phyloP scores from a whole-genome alignment of 2,888 invertebrate species.

The Theretra japonica region DNA sequence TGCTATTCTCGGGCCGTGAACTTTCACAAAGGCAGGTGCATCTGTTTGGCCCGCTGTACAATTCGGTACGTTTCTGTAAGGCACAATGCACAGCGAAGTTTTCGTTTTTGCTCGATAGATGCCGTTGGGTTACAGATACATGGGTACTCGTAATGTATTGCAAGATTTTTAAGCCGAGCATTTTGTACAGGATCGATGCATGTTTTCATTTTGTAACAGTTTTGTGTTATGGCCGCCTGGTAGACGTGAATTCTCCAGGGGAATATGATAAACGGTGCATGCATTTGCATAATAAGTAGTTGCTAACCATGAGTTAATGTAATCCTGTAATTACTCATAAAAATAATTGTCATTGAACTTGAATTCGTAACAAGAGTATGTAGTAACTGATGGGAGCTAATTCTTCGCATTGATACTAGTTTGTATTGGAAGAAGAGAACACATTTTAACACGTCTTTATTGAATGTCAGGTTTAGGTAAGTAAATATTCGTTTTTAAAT shows the following conservation, averaged over 20 bases:
- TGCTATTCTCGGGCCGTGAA: constrained; percentile 46
- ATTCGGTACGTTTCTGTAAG: constrained; percentile 16
- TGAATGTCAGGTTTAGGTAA: too few relatives aligned
- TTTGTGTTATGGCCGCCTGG: background rate
- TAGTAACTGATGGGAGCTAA: too few relatives aligned
- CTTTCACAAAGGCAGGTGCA: constrained; percentile 44
- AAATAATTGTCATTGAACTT: too few relatives aligned
- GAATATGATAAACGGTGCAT: background rate
- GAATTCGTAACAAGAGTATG: too few relatives aligned
- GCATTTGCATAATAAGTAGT: background rate
- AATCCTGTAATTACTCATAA: too few relatives aligned
- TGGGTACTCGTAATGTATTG: background rate
- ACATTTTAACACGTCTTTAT: too few relatives aligned
- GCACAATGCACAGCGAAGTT: constrained; percentile 2
- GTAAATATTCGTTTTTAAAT: too few relatives aligned
- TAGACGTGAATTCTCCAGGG: background rate
- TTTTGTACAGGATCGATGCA: background rate
- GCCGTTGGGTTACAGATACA: background rate
- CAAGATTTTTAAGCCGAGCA: background rate
- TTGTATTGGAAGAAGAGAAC: too few relatives aligned
- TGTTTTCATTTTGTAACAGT: background rate
- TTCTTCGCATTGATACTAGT: too few relatives aligned
- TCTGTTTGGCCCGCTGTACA: constrained; percentile 25
- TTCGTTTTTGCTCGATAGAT: constrained; percentile 12
- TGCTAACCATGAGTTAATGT: background rate